Conservation (phyloP, 2,113 vertebrate species). For the Dicaeum eximium region DNA sequence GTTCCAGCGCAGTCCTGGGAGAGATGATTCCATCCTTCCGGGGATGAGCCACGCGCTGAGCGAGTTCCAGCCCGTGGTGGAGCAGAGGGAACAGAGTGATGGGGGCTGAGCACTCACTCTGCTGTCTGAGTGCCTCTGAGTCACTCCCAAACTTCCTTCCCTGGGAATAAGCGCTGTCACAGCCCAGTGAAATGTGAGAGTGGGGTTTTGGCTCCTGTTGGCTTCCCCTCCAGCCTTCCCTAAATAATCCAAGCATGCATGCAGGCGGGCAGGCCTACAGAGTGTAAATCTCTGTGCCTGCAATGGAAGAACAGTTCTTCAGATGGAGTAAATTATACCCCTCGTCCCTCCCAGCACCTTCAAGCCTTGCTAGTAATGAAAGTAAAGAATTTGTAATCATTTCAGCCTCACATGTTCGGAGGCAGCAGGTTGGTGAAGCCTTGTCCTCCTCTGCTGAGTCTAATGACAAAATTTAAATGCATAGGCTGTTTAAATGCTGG, state of each 20-base stretch:
- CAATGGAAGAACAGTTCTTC: background rate
- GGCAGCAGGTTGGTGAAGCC: background rate
- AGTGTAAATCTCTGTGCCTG: background rate
- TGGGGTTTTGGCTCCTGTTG: background rate
- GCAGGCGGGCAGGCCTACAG: background rate
- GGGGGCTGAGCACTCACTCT: background rate
- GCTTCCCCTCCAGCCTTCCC: background rate
- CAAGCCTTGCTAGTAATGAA: background rate
- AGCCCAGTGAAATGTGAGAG: background rate
- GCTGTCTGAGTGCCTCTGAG: background rate
- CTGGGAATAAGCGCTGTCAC: accelerated
- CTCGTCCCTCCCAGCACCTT: background rate
- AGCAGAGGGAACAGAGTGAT: background rate
- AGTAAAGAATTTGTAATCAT: background rate
- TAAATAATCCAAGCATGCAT: background rate
- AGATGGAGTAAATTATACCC: background rate
- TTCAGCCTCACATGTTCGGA: background rate
- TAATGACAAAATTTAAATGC: slow-evolving; percentile 21
- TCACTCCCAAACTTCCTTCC: background rate
- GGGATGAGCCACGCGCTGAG: background rate
- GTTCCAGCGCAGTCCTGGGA: background rate
- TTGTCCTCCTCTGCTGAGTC: background rate
- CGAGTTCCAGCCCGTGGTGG: accelerated
- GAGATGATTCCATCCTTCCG: background rate
- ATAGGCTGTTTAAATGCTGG: background rate